Base-by-base conservation (phyloP, 2,113 vertebrate species). In the Macrotus californicus region DNA sequence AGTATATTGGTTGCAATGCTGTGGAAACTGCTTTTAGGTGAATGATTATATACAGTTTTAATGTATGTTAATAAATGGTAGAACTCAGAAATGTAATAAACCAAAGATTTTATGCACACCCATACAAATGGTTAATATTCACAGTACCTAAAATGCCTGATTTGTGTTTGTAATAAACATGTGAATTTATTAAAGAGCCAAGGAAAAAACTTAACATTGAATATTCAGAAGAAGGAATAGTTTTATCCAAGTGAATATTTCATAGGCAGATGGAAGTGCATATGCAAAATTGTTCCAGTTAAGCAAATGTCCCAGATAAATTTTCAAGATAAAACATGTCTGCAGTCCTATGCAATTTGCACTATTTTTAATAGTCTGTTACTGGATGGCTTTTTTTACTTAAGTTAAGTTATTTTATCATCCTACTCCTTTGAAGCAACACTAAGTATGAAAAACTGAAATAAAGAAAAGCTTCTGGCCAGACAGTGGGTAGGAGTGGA, bases 251-350 rank as follows among this genome's bases (percentile, higher is more conserved):
- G 94, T 18, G 52, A 95, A 90, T 97, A 97, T 96, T 97, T 97
- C 76, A 89, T 41, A 91, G 93, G 94, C 96, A 97, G 96, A 97
- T 97, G 96, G 95, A 97, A 97, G 92, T 97, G 95, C 97, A 97
- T 97, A 96, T 97, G 94, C 91, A 98, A 98, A 97, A 96, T 82
- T 96, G 94, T 94, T 96, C 95, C 88, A 96, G 95, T 98, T 97
- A 96, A 92, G 97, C 95, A 96, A 97, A 96, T 95, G 94, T 94
- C 96, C 87, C 90, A 96, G 91, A 97, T 97, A 97, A 96, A 97
- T 97, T 97, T 96, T 97, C 93, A 94, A 97, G 95, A 96, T 97
- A 97, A 96, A 97, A 96, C 93, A 95, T 97, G 95, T 87, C 95
- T 97, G 50, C 75, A 86, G 66, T 72, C 54, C 86, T 91, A 89